These are phyloP conservation scores for Pseudobourletiella spinata DNA, from an alignment of 1,140 invertebrate species.

Conservation along the genomic window DNA sequence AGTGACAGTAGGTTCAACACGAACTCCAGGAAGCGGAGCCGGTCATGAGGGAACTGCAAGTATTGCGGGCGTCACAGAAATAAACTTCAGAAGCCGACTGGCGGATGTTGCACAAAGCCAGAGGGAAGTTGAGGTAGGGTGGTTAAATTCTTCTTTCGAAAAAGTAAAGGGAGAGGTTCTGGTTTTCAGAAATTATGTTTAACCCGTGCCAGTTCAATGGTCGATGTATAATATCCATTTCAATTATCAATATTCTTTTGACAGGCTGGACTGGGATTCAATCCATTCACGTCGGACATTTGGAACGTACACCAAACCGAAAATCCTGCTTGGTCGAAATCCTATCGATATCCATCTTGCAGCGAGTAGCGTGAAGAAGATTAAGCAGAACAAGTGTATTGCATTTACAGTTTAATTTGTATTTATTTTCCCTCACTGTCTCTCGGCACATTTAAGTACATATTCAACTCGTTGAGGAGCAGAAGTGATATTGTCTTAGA, in stretches of 20 bases:
- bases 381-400: not conserved
- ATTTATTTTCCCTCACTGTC: too few species aligned
- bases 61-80: not conserved
- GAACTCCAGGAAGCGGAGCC: not conserved
- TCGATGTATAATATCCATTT: too few species aligned
- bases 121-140: constrained; percentile 36
- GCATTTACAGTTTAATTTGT: too few species aligned
- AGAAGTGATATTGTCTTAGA: too few species aligned
- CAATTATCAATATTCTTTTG: too few species aligned
- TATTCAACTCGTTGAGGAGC: too few species aligned
- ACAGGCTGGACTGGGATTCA: constrained; percentile 35
- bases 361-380: not conserved
- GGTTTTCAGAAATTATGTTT: too few species aligned
- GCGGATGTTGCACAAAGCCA: constrained; percentile 26
- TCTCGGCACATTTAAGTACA: too few species aligned
- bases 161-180: too few species aligned
- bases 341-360: not conserved
- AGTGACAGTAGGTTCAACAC: constrained; percentile 6
- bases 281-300: constrained; percentile 32
- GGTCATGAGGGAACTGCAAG: not conserved
- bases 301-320: constrained; percentile 24
- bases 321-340: not conserved
- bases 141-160: too few species aligned
- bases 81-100: not conserved
- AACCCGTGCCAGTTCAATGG: too few species aligned